A percentile compares a stretch with the other conserved stretches of the same genome.
phyloP scores from a whole-genome alignment of 1,140 invertebrate genomes.

The Drosophila fuyamai region DNA sequence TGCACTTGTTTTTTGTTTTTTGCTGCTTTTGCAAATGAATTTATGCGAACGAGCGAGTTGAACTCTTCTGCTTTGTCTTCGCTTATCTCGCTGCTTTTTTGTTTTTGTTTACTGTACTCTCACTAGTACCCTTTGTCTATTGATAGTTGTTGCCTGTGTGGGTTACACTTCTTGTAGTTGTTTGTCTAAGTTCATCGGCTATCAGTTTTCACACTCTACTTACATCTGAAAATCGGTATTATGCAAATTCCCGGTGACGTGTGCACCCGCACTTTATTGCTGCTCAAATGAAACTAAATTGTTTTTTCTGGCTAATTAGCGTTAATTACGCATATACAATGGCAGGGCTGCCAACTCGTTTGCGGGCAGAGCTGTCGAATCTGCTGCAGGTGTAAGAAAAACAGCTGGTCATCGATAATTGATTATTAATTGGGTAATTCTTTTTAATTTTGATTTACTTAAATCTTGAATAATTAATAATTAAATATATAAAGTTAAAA shows the following conservation, averaged over 20 bases:
- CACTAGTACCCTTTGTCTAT: conserved; percentile 68
- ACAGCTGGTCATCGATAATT: not conserved
- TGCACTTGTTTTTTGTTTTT: conserved; percentile 39
- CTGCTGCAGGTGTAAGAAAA: conserved; percentile 3
- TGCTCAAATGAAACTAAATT: conserved; percentile 63
- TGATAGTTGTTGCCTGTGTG: conserved; percentile 32
- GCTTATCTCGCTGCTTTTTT: conserved; percentile 60
- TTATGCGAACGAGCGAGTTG: conserved; percentile 7
- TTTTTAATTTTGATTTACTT: not conserved
- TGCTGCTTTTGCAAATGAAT: conserved; percentile 55
- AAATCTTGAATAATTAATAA: too few species aligned
- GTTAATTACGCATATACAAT: conserved; percentile 57
- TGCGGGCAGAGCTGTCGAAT: not conserved
- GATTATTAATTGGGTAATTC: not conserved
- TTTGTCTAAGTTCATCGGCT: conserved; percentile 16
- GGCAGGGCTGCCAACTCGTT: conserved; percentile 21
- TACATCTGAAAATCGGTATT: conserved; percentile 34
- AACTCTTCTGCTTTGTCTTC: conserved; percentile 65
- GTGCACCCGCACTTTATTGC: conserved; percentile 58
- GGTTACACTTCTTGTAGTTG: conserved; percentile 33
- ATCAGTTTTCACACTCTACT: conserved; percentile 67
- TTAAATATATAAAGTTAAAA: too few species aligned
- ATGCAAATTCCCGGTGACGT: conserved; percentile 18
- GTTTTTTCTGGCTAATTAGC: conserved; percentile 55
- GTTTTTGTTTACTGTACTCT: conserved; percentile 67